These are phyloP conservation scores for Tragelaphus scriptus DNA, from an alignment of 2,113 vertebrate genomes.

Conservation along the genomic window DNA sequence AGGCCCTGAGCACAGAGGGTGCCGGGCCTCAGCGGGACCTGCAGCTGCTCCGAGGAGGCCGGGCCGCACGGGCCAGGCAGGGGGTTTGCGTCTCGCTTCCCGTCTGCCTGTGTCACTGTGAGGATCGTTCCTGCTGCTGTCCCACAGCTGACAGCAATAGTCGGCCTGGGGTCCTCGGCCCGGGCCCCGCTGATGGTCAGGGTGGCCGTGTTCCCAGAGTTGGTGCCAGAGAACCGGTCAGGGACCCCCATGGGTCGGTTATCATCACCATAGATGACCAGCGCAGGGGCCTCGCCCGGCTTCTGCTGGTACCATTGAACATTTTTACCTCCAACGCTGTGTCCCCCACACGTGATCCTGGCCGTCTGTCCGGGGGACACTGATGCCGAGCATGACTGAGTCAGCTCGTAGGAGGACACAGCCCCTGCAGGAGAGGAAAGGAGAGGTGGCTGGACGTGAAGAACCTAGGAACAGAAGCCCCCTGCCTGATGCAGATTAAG, in stretches of 20 bases:
- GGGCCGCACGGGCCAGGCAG: fast-evolving
- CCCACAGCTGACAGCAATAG: not conserved
- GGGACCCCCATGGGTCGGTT: not conserved
- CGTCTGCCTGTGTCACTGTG: not conserved
- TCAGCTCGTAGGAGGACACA: not conserved
- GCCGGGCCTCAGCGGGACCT: fast-evolving
- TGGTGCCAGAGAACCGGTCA: not conserved
- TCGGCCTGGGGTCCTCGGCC: fast-evolving
- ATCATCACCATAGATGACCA: not conserved
- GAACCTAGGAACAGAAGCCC: fast-evolving
- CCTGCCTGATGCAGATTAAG: not conserved
- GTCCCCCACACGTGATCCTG: fast-evolving
- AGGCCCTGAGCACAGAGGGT: not conserved
- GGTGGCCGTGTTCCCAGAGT: fast-evolving
- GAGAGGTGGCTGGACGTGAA: fast-evolving
- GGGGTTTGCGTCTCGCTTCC: not conserved
- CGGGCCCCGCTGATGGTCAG: not conserved
- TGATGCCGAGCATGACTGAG: fast-evolving
- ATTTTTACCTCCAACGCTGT: fast-evolving
- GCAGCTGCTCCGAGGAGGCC: not conserved
- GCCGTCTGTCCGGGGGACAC: fast-evolving
- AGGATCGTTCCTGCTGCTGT: fast-evolving
- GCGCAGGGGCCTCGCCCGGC: not conserved
- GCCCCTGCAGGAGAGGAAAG: not conserved
- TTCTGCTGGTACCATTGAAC: not conserved